Base-by-base conservation (phyloP, 2,888 invertebrate genomes). In the Netelia inedita region DNA sequence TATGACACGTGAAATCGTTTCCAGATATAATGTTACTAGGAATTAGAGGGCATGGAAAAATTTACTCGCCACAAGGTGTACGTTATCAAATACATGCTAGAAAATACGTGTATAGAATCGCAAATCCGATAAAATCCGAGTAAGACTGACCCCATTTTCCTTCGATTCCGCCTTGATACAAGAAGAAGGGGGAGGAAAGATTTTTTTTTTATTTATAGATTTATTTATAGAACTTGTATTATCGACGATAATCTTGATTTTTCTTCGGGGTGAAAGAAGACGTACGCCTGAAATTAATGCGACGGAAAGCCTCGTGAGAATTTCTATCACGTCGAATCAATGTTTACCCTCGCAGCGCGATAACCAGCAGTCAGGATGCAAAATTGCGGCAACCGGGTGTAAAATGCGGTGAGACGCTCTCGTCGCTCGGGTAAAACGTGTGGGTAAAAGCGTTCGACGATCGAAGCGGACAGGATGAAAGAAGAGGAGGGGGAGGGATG, bases 1-100 rank as follows among this genome's bases (percentile, higher is more conserved):
- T 89, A 87, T 88, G 90, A 93, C 89, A 92, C 90, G 92, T 89
- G 90, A 92, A 93, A 92, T 93, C 91, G 88, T 90, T 92, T 90
- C 89, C 86, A 88, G 85, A 89, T 91, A 89, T 93, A 87, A 88
- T 79, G 90, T 93, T 92, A 93, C 93, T 85, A 80, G 87, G 90
- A 92, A 92, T 91, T 88, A 89, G 79, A 74, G 59, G 63, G 55
- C 66, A 72, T 72, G 78, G 71, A 82, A 88, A 88, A 79, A 85
- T 68, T 1, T 8, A 21, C 9, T n/a, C 66, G 87, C 89, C 88
- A 85, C 89, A 88, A 89, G 88, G 87, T 88, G 87, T 83, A 80
- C 81, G 68, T 68, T 83, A 83, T 83, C 83, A 72, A 28, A 28
- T 28, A 3, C 3, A 68, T 69, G 72, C 63, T 69, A 65, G 35